phyloP scores from a whole-genome alignment of 1,140 invertebrate genomes.

The Ips typographus region DNA sequence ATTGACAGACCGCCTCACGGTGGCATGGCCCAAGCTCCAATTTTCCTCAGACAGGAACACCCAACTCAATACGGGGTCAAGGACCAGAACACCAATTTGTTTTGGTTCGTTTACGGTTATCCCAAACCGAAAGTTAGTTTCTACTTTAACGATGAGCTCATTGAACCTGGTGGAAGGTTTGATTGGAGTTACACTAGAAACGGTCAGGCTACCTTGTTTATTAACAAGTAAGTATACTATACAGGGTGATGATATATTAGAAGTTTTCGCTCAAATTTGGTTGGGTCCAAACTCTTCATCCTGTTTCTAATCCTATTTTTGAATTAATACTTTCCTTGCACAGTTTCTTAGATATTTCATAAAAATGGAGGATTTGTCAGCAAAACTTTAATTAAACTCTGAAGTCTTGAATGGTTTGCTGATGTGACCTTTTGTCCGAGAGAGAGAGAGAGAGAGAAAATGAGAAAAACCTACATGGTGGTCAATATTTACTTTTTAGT shows the following conservation, averaged over 20 bases:
- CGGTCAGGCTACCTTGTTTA: conserved; percentile 83
- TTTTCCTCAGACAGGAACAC: conserved; percentile 81
- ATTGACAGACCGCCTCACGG: conserved; percentile 83
- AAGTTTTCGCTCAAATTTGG: not conserved
- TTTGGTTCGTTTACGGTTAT: conserved; percentile 93
- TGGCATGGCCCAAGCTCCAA: conserved; percentile 76
- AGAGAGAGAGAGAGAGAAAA: too few relatives aligned
- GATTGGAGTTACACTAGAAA: conserved; percentile 86
- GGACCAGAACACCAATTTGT: conserved; percentile 81
- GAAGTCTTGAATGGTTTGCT: too few relatives aligned
- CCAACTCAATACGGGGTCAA: conserved; percentile 86
- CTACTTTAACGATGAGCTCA: conserved; percentile 79
- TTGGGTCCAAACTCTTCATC: too few relatives aligned
- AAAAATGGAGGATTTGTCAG: too few relatives aligned
- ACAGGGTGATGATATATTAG: not conserved
- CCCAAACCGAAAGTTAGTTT: conserved; percentile 89
- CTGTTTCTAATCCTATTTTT: too few relatives aligned
- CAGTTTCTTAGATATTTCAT: too few relatives aligned
- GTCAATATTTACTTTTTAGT: too few relatives aligned
- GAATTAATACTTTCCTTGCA: too few relatives aligned
- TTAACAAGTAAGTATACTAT: conserved; percentile 67
- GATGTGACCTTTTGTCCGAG: too few relatives aligned
- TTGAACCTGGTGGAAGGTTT: conserved; percentile 79
- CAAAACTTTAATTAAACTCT: too few relatives aligned
- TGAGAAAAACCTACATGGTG: too few relatives aligned